These are phyloP conservation scores for Eueides isabella DNA, from an alignment of 1,140 invertebrate genomes.

Conservation along the genomic window DNA sequence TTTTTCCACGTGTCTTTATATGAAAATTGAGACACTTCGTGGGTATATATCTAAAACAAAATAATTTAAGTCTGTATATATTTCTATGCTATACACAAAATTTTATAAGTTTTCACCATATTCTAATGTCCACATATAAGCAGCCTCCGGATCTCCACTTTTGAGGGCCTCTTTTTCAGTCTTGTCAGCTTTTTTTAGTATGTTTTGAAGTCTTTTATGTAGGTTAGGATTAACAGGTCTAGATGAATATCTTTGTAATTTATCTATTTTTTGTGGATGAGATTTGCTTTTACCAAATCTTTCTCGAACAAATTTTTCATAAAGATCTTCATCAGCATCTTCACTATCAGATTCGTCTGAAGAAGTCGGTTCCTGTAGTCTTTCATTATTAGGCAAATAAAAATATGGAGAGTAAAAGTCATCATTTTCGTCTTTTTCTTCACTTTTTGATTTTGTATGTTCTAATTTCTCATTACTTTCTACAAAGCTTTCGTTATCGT, in stretches of 20 bases:
- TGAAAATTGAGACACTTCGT: background rate
- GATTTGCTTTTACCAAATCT: constrained; percentile 68
- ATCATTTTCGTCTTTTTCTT: constrained; percentile 49
- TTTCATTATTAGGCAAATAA: constrained; percentile 40
- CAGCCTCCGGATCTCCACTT: constrained; percentile 70
- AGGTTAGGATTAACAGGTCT: constrained; percentile 53
- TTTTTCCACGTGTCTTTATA: background rate
- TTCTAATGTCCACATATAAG: constrained; percentile 82
- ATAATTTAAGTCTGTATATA: background rate
- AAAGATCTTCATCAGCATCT: constrained; percentile 61
- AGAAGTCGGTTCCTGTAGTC: constrained; percentile 3
- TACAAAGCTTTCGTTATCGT: background rate
- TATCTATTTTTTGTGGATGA: constrained; percentile 58
- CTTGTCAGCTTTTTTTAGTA: constrained; percentile 69
- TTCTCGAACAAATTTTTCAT: constrained; percentile 74
- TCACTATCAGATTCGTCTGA: constrained; percentile 32
- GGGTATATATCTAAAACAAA: background rate
- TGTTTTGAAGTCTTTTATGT: constrained; percentile 61
- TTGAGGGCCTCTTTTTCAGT: constrained; percentile 66
- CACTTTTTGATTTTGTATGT: constrained; percentile 29
- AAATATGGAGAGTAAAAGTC: constrained; percentile 47
- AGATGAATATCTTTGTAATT: constrained; percentile 47
- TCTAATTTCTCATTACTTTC: background rate
- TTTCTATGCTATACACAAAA: background rate
- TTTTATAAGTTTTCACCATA: constrained; percentile 67